Base-by-base conservation (phyloP, 2,113 vertebrate species). In the Ancistrus triradiatus region DNA sequence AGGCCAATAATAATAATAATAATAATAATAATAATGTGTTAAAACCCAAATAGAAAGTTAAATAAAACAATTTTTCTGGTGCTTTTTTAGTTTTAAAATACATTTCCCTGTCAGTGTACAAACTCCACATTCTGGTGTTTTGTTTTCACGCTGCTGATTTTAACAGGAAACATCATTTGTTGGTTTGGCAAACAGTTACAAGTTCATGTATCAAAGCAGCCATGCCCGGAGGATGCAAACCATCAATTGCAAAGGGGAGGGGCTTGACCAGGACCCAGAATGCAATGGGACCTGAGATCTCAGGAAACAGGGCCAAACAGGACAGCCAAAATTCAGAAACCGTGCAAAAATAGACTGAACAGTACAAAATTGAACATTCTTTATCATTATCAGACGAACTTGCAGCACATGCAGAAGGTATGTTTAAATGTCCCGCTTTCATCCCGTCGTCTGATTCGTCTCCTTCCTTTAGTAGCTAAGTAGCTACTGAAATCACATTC, bases 341-440 rank as follows among this genome's bases (percentile, higher is more conserved):
- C 68, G 53, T 59, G 63, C 68, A 59, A 65, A 59, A 60, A 35
- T 10, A 72, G 79, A 75, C 75, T 11, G 57, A 63, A 85, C 67
- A 68, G 76, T 78, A 79, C 80, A 65, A 59, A 61, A 10, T 59
- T 17, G 55, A 55, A 35, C 35, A 51, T 70, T 82, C 73, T 9
- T 14, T n/a, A n/a, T 15, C 13, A 14, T n/a, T 15, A n/a, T 42
- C 38, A 42, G n/a, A 42, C n/a, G 13, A 80, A 79, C 77, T 85
- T 82, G 77, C 75, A 73, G 81, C 65, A 87, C 88, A 89, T 90
- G 88, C 88, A 86, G 73, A 80, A 76, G 76, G 61, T 63, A 71
- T 74, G 58, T 60, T 14, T 70, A 53, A 17, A 31, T 51, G 58
- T 69, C 76, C 46, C 78, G 78, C 72, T 50, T 69, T 74, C 3